These are phyloP conservation scores for Nannobrachium achirus DNA, from an alignment of 2,113 vertebrate genomes.

Conservation along the genomic window DNA sequence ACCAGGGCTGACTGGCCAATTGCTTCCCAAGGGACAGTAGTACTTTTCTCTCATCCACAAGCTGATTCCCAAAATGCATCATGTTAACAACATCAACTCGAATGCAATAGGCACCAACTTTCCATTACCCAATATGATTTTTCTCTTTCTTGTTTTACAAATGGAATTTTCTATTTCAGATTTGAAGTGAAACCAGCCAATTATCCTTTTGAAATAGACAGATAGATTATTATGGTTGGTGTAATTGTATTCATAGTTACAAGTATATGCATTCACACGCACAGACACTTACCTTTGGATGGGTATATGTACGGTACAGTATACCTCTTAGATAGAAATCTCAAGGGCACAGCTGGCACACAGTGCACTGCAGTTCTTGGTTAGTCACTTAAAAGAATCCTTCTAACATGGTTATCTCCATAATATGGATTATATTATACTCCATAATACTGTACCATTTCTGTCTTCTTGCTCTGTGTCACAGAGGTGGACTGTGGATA, in stretches of 20 bases:
- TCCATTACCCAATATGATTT: background rate
- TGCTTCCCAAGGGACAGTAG: slow-evolving; percentile 26
- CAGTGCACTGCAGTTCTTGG: background rate
- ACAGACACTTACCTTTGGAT: slow-evolving; percentile 23
- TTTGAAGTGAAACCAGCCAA: background rate
- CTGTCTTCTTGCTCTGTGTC: too few relatives aligned
- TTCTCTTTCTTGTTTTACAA: background rate
- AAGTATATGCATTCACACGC: slow-evolving; percentile 33
- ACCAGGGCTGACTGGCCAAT: background rate
- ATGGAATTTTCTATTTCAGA: background rate
- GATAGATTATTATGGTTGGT: background rate
- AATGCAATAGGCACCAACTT: slow-evolving; percentile 37
- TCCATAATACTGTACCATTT: too few relatives aligned
- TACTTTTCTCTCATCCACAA: slow-evolving; percentile 11
- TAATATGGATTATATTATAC: too few relatives aligned
- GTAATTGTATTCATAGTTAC: slow-evolving; percentile 22
- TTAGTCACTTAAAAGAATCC: background rate
- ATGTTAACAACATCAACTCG: slow-evolving; percentile 24
- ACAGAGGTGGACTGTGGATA: too few relatives aligned
- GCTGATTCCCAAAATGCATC: slow-evolving; percentile 5
- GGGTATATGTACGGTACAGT: background rate
- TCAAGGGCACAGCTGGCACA: background rate
- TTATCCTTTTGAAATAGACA: background rate
- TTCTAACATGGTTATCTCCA: background rate
- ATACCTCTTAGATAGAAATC: background rate